These are phyloP conservation scores for Hyles vespertilio DNA, from an alignment of 1,140 invertebrate genomes.

Conservation along the genomic window DNA sequence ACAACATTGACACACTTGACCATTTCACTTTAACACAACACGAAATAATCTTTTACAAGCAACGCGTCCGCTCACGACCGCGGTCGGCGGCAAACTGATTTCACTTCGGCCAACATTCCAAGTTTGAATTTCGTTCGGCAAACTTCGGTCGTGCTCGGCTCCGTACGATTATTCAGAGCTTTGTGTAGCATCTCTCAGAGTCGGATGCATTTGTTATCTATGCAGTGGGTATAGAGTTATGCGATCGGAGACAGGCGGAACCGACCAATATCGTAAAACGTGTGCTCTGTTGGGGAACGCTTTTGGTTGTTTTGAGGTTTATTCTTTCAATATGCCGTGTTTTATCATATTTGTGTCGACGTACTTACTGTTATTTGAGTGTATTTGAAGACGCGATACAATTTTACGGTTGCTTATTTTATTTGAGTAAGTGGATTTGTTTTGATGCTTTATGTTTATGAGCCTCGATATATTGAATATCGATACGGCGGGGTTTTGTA, in stretches of 20 bases:
- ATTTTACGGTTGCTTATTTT: no score
- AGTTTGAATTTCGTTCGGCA: conserved; percentile 17
- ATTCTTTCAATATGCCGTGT: conserved; percentile 3
- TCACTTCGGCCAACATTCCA: conserved; percentile 15
- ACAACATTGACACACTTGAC: conserved; percentile 25
- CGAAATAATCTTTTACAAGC: background rate
- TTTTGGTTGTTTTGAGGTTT: conserved; percentile 3
- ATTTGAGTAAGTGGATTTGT: no score
- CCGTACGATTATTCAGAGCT: conserved; percentile 20
- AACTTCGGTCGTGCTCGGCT: conserved; percentile 28
- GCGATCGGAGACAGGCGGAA: conserved; percentile 7
- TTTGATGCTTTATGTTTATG: no score
- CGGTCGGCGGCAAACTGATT: conserved; percentile 31
- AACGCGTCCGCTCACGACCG: conserved; percentile 21
- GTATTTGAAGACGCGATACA: no score
- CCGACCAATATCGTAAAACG: conserved; percentile 9
- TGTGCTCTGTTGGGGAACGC: background rate
- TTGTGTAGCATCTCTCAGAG: conserved; percentile 6
- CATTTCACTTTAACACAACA: conserved; percentile 33
- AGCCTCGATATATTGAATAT: no score
- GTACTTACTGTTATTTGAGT: no score
- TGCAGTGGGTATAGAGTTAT: conserved; percentile 2
- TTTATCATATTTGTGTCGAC: conserved; percentile 1
- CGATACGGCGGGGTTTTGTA: no score
- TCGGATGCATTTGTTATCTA: conserved; percentile 12